Evolutionary conservation across 2,888 invertebrate species (phyloP), one percentile per base, ranked within the genome.

Genomic region (Electrophaes corylata): DNA sequence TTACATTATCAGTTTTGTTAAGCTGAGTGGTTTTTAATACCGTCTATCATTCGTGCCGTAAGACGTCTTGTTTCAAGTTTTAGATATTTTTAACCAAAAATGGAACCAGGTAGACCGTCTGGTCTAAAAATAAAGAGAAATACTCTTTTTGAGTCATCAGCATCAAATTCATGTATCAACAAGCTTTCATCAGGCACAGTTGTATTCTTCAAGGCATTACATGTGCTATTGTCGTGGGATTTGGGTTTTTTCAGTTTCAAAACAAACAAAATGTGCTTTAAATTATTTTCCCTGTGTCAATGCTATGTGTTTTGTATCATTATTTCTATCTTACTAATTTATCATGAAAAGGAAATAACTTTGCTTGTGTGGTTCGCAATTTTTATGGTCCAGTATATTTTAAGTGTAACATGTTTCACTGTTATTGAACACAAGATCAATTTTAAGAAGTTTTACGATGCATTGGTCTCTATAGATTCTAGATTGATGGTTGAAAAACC

Each of bases 401-500:
- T 47, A 12, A 33, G 1, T 47, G 46, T 47, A 4, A 20, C 14
- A 5, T 6, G 4, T 12, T 14, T 47, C 20, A 35, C n/a, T 1
- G 12, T 47, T 4, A 3, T 12, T 12, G 20, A 10, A 35, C 35
- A 29, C 11, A 29, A 2, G 12, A 8, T 35, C 10, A 47, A 10
- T 35, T 35, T 47, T 12, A 47, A 47, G 23, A 20, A 20, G 33
- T 47, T 47, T 20, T 47, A 47, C 14, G 46, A 47, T 10, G 14
- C 35, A 12, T n/a, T 47, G 11, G 14, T 10, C 35, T 6, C 1
- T 5, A 35, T 47, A 1, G 46, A 47, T 47, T 1, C 12, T 20
- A 47, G 14, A 10, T 12, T 47, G 19, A 47, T 35, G 14, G 10
- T 35, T 10, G 12, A 12, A 14, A 47, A 47, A 20, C 6, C 35